Conservation (phyloP, 2,113 vertebrate species). For the Lucifuga dentata region DNA sequence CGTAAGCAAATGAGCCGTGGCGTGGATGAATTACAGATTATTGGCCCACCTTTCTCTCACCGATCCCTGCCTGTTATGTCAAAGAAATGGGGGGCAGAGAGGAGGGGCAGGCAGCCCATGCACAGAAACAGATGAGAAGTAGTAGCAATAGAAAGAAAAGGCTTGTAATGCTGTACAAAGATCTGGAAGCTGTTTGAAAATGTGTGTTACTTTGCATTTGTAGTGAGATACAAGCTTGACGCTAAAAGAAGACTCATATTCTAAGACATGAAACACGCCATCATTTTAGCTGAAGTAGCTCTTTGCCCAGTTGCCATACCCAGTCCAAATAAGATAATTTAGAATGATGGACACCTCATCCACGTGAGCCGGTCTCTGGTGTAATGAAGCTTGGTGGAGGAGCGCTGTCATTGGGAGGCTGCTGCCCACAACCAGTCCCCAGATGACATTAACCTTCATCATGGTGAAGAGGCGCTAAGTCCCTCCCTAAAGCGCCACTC, state of each 20-base stretch:
- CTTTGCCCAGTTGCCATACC: constrained; percentile 29
- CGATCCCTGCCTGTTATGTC: constrained; percentile 83
- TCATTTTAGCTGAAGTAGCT: constrained; percentile 46
- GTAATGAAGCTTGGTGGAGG: constrained; percentile 72
- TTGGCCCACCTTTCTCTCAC: constrained; percentile 75
- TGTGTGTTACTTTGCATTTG: constrained; percentile 23
- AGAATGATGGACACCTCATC: constrained; percentile 55
- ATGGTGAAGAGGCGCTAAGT: constrained; percentile 78
- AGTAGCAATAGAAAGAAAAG: constrained; percentile 13
- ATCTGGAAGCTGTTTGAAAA: constrained; percentile 26
- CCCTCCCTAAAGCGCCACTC: constrained; percentile 74
- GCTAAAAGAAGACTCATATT: too few relatives aligned
- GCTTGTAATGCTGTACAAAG: neutral
- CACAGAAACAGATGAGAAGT: constrained; percentile 38
- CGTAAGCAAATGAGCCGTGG: constrained; percentile 87
- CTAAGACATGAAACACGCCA: constrained; percentile 16
- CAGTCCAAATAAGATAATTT: constrained; percentile 59
- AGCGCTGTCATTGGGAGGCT: constrained; percentile 55
- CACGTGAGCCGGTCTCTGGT: constrained; percentile 58
- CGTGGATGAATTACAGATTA: constrained; percentile 85
- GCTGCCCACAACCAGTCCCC: constrained; percentile 71
- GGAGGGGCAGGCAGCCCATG: constrained; percentile 28
- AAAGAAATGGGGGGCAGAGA: constrained; percentile 56
- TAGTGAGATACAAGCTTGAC: constrained; percentile 25
- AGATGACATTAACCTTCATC: constrained; percentile 83